These are phyloP conservation scores for Leistus spinibarbis DNA, from an alignment of 2,888 invertebrate genomes.

Conservation along the genomic window DNA sequence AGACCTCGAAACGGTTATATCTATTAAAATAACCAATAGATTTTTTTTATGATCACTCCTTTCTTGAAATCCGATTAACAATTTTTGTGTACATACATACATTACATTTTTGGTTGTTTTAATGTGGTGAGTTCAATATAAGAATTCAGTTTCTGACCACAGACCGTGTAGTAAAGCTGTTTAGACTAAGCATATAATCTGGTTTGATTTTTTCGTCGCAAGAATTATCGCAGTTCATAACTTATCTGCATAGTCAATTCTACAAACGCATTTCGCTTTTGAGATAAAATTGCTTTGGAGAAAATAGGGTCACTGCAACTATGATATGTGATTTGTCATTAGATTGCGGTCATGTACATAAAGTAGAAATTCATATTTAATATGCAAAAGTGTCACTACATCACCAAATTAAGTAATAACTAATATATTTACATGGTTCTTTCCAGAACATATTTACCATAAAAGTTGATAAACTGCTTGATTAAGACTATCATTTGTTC, in stretches of 20 bases:
- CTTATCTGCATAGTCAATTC: not conserved
- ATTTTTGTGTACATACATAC: too few relatives aligned
- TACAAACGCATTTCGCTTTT: not conserved
- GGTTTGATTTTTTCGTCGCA: not conserved
- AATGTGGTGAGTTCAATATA: too few relatives aligned
- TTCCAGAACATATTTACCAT: not conserved
- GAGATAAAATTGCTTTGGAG: not conserved
- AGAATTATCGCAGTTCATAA: not conserved
- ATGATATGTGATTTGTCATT: not conserved
- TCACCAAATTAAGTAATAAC: not conserved
- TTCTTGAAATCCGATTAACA: too few relatives aligned
- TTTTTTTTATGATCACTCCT: too few relatives aligned
- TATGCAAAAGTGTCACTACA: not conserved
- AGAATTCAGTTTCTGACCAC: too few relatives aligned
- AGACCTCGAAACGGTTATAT: too few relatives aligned
- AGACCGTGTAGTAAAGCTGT: not conserved
- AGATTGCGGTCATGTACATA: not conserved
- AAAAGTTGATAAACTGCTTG: not conserved
- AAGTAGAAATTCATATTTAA: not conserved
- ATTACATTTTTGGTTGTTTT: too few relatives aligned
- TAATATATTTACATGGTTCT: not conserved
- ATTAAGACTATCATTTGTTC: not conserved
- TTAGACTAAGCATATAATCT: not conserved
- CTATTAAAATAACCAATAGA: too few relatives aligned
- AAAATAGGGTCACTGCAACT: not conserved